Conservation (phyloP, 2,888 invertebrate species). For the Podotricha telesiphe region DNA sequence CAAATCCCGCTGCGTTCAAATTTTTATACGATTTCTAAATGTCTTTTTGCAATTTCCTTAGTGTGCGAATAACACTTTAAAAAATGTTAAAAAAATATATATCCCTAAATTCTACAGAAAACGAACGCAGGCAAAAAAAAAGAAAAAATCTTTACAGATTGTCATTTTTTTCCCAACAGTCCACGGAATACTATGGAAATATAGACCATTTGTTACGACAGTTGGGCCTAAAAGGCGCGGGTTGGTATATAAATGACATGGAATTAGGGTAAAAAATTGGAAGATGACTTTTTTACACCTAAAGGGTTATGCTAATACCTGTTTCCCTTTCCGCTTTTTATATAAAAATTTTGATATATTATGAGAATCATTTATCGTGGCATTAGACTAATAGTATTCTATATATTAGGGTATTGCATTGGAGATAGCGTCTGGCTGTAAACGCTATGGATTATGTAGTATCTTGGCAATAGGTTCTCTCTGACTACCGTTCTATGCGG, state of each 20-base stretch:
- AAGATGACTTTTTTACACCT: constrained; percentile 32
- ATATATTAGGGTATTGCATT: background rate
- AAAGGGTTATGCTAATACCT: constrained; percentile 32
- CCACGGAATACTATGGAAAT: constrained; percentile 37
- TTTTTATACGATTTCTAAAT: no score
- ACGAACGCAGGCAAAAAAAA: background rate
- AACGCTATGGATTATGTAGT: no score
- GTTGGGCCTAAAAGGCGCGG: constrained; percentile 24
- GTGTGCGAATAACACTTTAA: no score
- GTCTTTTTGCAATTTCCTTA: no score
- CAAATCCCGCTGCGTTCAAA: no score
- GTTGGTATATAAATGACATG: constrained; percentile 29
- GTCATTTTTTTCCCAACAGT: background rate
- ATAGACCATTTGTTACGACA: constrained; percentile 33
- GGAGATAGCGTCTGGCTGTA: no score
- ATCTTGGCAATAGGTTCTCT: no score
- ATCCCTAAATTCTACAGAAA: no score
- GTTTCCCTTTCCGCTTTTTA: background rate
- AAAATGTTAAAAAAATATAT: no score
- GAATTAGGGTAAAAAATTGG: constrained; percentile 37
- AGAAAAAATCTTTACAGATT: background rate
- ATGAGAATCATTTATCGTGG: background rate
- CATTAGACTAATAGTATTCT: background rate
- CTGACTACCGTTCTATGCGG: no score
- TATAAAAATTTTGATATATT: constrained; percentile 3